Evolutionary conservation across 2,797 vertebrate genomes (phyloP).

Genomic region (Falco biarmicus): DNA sequence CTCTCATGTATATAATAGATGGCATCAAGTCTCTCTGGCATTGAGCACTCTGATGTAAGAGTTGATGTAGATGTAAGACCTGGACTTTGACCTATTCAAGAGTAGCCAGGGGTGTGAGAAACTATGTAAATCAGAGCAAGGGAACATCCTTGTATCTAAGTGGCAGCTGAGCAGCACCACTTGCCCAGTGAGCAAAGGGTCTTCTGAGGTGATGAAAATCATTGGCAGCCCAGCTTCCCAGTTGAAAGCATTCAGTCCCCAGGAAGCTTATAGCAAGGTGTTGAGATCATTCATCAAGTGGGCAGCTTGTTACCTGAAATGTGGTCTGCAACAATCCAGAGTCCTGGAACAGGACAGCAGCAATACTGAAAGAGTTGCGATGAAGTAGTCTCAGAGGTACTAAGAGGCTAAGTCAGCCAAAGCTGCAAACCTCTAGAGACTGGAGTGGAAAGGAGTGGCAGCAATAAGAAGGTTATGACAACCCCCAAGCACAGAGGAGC

Average conservation of each 20-base stretch:
- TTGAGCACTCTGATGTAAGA: neutral
- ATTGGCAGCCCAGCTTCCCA: neutral
- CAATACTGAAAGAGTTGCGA: neutral
- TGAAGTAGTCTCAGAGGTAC: neutral
- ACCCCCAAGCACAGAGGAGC: neutral
- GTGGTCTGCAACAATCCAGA: neutral
- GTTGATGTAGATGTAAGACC: neutral
- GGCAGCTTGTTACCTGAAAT: neutral
- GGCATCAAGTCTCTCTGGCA: neutral
- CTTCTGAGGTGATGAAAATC: neutral
- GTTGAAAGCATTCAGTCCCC: neutral
- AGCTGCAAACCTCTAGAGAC: neutral
- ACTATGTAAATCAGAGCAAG: neutral
- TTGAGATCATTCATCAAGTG: neutral
- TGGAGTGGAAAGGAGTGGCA: neutral
- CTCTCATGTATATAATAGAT: neutral
- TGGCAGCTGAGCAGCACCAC: neutral
- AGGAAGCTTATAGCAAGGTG: neutral
- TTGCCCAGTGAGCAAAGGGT: neutral
- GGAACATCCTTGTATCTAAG: neutral
- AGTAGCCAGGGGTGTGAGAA: neutral
- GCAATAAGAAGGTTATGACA: conserved; percentile 6
- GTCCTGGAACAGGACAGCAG: neutral
- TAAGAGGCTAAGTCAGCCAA: neutral
- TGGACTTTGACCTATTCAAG: neutral